Percentiles rank a stretch among this genome's conserved stretches.
Conservation (phyloP, 2,797 vertebrate species). For the Nyctalus aviator region DNA sequence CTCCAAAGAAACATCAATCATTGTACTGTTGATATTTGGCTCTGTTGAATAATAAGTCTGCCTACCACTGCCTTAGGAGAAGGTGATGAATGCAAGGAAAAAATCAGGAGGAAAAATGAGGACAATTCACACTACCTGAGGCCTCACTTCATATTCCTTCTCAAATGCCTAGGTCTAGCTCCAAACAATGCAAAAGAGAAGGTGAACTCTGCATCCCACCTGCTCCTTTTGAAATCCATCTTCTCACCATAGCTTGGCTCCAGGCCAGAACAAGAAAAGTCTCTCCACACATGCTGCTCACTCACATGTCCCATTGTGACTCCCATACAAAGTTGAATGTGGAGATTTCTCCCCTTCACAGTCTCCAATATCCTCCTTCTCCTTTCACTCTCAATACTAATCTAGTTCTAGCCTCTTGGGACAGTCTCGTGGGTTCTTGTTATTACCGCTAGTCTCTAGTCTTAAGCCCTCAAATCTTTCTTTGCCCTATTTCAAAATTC, state of each 20-base stretch:
- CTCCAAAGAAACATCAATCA: no score
- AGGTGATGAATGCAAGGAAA: neutral
- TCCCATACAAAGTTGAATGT: neutral
- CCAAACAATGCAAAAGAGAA: neutral
- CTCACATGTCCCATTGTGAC: neutral
- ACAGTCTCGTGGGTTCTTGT: neutral
- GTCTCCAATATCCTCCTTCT: neutral
- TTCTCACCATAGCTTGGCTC: neutral
- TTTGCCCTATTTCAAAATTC: conserved; percentile 36
- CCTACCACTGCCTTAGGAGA: neutral
- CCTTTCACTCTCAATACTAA: neutral
- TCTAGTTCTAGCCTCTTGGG: neutral
- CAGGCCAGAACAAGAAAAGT: neutral
- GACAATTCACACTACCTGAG: neutral
- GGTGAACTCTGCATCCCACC: neutral
- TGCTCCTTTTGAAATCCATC: neutral
- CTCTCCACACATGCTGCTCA: neutral
- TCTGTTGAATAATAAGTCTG: no score
- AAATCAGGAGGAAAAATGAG: neutral
- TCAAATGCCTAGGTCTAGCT: neutral
- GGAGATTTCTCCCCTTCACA: neutral
- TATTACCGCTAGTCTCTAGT: neutral
- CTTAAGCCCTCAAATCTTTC: neutral
- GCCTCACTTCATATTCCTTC: neutral
- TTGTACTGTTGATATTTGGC: no score